Base-by-base conservation (phyloP, 2,797 vertebrate genomes). In the Eutrigla gurnardus region DNA sequence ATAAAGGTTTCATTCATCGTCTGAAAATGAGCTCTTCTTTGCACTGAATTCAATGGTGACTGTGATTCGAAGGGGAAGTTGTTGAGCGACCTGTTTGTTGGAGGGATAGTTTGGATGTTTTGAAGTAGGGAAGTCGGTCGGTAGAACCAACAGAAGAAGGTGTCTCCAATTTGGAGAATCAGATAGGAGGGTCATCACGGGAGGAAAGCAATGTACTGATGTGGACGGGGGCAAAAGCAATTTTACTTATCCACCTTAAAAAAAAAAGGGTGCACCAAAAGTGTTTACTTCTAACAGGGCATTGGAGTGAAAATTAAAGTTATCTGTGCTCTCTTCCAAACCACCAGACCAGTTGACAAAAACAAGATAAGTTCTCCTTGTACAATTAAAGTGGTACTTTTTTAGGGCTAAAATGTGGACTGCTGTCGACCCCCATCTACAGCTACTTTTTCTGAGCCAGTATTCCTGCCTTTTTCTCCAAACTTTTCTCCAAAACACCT, bases 41-140 rank as follows among this genome's bases (percentile, higher is more conserved):
- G 8, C 60, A 66, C 33, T 32, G 2, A 77, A 43, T 37, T 25
- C 25, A 25, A 25, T 25, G 25, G 25, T 25, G 25, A 25, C 25
- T 25, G 25, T 25, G 25, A 25, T 25, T 25, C 25, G 25, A 25
- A 25, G 25, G 57, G 32, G 4, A 64, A 54, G 71, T 65, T 80
- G 40, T 65, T 40, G 63, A 61, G 74, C 43, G 66, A 75, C 63
- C 71, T 84, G 81, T 70, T 45, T 83, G 40, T 50, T 69, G 25
- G 25, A 25, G 25, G 25, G 25, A 25, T 25, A 25, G 25, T 25
- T 25, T 25, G 25, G 25, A 25, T 64, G 50, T 46, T 54, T 54
- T 36, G 14, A 53, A 25, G 18, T 0, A 25, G 25, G n/a, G n/a
- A n/a, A n/a, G 25, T 25, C 25, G 25, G 25, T 2, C 25, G 25